phyloP scores from a whole-genome alignment of 2,888 invertebrate species.

The Euplagia quadripunctaria region DNA sequence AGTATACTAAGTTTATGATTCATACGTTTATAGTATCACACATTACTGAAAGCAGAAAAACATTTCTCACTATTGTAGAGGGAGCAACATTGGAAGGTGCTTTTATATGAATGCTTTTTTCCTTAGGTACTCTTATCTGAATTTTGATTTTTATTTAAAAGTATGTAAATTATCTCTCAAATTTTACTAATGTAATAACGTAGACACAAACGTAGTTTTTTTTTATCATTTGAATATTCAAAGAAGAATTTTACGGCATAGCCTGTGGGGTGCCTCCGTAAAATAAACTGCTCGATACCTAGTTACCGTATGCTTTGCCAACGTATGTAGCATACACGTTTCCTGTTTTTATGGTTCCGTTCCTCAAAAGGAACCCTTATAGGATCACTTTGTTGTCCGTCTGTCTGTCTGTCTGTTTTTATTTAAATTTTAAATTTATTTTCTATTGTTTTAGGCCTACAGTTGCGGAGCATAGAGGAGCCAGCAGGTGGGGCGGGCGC shows the following conservation, averaged over 20 bases:
- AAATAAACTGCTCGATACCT: too few relatives aligned
- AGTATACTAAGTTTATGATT: too few relatives aligned
- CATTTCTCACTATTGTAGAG: too few relatives aligned
- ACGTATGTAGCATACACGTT: too few relatives aligned
- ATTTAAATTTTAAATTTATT: slow-evolving; percentile 44
- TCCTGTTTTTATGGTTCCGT: too few relatives aligned
- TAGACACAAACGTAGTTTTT: neutral
- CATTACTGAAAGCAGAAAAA: neutral
- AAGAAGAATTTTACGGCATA: neutral
- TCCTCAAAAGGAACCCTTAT: too few relatives aligned
- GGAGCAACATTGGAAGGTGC: neutral
- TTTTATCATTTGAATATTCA: neutral
- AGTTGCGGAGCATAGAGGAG: slow-evolving; percentile 95
- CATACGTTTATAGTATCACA: neutral
- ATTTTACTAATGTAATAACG: neutral
- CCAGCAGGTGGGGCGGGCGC: slow-evolving; percentile 90
- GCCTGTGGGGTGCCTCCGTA: neutral
- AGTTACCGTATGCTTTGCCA: too few relatives aligned
- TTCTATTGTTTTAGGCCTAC: slow-evolving; percentile 90
- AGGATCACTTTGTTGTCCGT: too few relatives aligned
- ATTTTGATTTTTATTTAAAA: neutral
- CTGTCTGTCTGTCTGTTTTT: neutral
- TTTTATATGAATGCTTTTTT: neutral
- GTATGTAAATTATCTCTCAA: neutral
- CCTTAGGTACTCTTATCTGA: too few relatives aligned